Conservation (phyloP, 2,113 vertebrate species). For the Dasyornis broadbenti region DNA sequence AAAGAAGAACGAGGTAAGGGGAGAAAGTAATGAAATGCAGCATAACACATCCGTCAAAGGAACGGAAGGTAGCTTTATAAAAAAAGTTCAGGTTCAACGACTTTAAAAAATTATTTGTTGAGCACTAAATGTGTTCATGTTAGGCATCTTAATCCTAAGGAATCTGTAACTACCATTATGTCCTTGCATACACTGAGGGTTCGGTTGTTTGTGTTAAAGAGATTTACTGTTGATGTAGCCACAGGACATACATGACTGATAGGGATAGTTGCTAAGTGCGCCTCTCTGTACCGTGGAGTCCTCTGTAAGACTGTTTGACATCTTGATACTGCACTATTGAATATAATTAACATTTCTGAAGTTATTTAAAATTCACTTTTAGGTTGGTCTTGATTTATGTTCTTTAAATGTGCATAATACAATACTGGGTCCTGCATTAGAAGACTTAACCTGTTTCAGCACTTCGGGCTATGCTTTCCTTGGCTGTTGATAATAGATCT, state of each 20-base stretch:
- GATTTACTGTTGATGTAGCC: neutral
- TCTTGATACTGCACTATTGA: neutral
- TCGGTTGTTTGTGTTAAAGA: neutral
- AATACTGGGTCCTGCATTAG: neutral
- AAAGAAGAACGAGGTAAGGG: conserved; percentile 72
- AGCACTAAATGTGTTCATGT: conserved; percentile 36
- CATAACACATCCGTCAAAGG: conserved; percentile 71
- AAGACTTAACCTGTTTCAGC: neutral
- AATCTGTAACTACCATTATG: neutral
- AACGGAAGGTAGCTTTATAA: conserved; percentile 49
- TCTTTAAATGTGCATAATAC: neutral
- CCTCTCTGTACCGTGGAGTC: neutral
- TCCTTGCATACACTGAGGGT: neutral
- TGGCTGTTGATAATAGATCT: neutral
- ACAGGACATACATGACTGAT: neutral
- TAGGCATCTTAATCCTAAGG: conserved; percentile 52
- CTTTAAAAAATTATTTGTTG: conserved; percentile 69
- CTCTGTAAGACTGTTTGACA: neutral
- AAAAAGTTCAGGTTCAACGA: conserved; percentile 61
- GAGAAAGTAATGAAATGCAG: conserved; percentile 75
- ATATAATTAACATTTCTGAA: conserved; percentile 21
- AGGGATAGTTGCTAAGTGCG: neutral
- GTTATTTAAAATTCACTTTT: neutral
- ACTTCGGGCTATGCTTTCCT: neutral
- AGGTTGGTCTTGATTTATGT: neutral